Conservation (phyloP, 2,797 vertebrate species). For the Gouania willdenowi region DNA sequence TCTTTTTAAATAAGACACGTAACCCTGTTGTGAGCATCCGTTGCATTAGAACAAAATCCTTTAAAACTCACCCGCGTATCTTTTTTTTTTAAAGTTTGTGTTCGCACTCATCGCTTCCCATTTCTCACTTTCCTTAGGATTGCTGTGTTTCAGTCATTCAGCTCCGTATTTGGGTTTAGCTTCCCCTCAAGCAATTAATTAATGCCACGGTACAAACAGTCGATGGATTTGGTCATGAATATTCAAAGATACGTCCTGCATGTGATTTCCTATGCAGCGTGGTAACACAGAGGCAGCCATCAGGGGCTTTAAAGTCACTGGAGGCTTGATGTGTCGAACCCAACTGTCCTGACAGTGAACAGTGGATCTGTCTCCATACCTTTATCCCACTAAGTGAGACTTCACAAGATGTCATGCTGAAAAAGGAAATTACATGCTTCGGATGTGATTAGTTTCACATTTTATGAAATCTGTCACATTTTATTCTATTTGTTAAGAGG, state of each 20-base stretch:
- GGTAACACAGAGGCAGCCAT: constrained; percentile 38
- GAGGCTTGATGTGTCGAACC: constrained; percentile 2
- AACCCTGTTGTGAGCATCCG: too few species aligned
- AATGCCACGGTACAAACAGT: constrained; percentile 97
- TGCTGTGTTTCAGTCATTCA: constrained; percentile 18
- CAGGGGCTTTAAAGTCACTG: constrained; percentile 37
- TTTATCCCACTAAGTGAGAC: constrained; percentile 9
- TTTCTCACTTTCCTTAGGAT: constrained; percentile 32
- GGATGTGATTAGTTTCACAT: neutral
- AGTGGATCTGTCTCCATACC: constrained; percentile 4
- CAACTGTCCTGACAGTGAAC: constrained; percentile 19
- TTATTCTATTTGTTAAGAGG: neutral
- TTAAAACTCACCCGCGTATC: too few species aligned
- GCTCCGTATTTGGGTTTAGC: constrained; percentile 70
- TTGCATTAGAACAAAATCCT: too few species aligned
- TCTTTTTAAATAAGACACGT: too few species aligned
- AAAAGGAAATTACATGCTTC: constrained; percentile 1
- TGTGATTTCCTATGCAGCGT: constrained; percentile 66
- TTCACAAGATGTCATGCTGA: neutral
- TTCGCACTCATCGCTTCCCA: constrained; percentile 9
- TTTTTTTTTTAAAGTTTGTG: neutral
- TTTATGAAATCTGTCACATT: neutral
- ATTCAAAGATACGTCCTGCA: constrained; percentile 91
- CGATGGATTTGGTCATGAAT: constrained; percentile 98
- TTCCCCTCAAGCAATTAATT: constrained; percentile 98